Evolutionary conservation across 2,797 vertebrate species (phyloP).

Genomic region (Halcyon smyrnensis): DNA sequence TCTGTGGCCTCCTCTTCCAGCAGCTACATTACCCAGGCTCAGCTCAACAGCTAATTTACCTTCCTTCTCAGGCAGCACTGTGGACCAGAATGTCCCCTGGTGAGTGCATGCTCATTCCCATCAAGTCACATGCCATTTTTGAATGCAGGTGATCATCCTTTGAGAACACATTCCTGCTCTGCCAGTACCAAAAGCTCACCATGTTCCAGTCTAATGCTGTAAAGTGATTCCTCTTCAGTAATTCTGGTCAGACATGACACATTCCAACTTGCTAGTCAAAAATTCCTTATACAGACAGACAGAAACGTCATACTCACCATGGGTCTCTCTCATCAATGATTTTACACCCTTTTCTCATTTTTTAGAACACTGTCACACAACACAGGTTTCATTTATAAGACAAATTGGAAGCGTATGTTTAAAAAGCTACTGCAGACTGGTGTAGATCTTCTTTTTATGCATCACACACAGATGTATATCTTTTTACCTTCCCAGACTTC

Average conservation of each 20-base stretch:
- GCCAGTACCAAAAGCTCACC: neutral
- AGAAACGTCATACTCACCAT: fast-evolving
- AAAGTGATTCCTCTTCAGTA: neutral
- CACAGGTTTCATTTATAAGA: neutral
- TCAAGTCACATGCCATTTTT: neutral
- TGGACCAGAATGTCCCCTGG: neutral
- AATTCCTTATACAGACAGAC: neutral
- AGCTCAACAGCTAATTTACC: neutral
- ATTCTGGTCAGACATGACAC: neutral
- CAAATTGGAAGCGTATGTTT: neutral
- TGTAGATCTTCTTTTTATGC: neutral
- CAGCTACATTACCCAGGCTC: neutral
- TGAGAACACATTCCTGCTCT: neutral
- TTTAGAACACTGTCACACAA: neutral
- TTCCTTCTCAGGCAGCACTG: neutral
- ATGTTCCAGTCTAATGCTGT: neutral
- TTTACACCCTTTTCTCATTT: neutral
- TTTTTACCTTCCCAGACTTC: neutral
- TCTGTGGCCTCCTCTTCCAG: neutral
- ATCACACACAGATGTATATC: neutral
- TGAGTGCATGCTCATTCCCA: neutral
- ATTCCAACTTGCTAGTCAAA: neutral
- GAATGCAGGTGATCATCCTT: neutral
- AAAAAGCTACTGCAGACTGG: neutral
- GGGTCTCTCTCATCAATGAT: neutral